A percentile compares a stretch with the other conserved stretches of the same genome.
Conservation (phyloP, 1,140 invertebrate genomes). For the Leptopilina boulardi region DNA sequence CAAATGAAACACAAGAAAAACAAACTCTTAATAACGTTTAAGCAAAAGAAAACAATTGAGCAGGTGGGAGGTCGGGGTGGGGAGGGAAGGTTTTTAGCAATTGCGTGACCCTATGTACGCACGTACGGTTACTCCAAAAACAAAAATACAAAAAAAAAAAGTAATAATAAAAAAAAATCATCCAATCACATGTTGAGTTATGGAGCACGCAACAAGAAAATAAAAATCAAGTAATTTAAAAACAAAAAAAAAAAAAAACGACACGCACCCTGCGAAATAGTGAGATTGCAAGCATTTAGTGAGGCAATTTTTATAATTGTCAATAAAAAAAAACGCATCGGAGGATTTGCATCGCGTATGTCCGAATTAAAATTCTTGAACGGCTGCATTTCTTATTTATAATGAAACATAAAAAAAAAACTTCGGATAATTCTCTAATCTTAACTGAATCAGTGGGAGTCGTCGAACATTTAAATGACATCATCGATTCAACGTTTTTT, state of each 20-base stretch:
- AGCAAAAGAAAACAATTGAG: slow-evolving; percentile 74
- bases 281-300: slow-evolving; percentile 72
- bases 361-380: slow-evolving; percentile 50
- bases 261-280: slow-evolving; percentile 62
- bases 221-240: slow-evolving; percentile 55
- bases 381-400: slow-evolving; percentile 53
- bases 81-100: slow-evolving; percentile 65
- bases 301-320: slow-evolving; percentile 62
- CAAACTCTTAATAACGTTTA: slow-evolving; percentile 76
- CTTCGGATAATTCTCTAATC: slow-evolving; percentile 32
- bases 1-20: slow-evolving; percentile 73
- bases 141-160: too few species aligned
- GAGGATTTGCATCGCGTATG: slow-evolving; percentile 53
- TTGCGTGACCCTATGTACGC: slow-evolving; percentile 69
- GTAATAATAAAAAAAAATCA: slow-evolving; percentile 48
- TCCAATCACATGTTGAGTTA: slow-evolving; percentile 66
- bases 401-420: slow-evolving; percentile 36
- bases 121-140: slow-evolving; percentile 67
- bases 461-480: slow-evolving; percentile 9
- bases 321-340: slow-evolving; percentile 58
- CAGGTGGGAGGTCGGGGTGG: slow-evolving; percentile 66
- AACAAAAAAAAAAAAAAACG: slow-evolving; percentile 51
- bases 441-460: slow-evolving; percentile 29
- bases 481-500: slow-evolving; percentile 26
- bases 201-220: slow-evolving; percentile 63